Conservation (phyloP, 2,113 vertebrate species). For the Aptenodytes patagonicus region DNA sequence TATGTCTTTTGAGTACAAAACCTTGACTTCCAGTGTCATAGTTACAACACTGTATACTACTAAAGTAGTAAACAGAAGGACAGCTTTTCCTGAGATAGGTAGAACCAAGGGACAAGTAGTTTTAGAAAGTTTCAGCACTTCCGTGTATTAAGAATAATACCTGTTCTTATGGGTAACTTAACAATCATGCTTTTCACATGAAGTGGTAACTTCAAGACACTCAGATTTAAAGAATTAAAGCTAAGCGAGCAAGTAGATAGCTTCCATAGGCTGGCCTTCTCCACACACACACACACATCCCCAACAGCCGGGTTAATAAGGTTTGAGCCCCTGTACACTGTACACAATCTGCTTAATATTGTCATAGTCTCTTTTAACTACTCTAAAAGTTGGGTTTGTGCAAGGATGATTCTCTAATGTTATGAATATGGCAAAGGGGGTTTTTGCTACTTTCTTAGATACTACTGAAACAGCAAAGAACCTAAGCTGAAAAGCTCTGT, state of each 20-base stretch:
- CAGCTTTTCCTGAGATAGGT: background rate
- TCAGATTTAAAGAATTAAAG: background rate
- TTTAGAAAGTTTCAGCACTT: background rate
- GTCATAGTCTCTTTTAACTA: background rate
- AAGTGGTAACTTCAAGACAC: background rate
- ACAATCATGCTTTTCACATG: background rate
- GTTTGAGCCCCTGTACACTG: accelerated
- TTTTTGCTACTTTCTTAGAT: background rate
- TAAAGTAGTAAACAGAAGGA: background rate
- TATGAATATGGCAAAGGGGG: background rate
- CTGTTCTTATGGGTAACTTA: background rate
- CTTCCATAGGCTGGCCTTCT: background rate
- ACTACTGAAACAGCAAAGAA: background rate
- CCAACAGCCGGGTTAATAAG: background rate
- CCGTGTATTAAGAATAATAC: background rate
- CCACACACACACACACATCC: too few relatives aligned
- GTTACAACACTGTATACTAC: background rate
- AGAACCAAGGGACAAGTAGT: background rate
- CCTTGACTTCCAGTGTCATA: background rate
- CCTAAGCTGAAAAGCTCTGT: background rate
- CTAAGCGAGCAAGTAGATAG: background rate
- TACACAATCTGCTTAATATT: too few relatives aligned
- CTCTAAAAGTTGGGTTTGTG: background rate
- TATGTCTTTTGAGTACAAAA: background rate
- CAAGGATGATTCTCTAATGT: background rate